Base-by-base conservation (phyloP, 2,888 invertebrate genomes). In the Drosophila recens region DNA sequence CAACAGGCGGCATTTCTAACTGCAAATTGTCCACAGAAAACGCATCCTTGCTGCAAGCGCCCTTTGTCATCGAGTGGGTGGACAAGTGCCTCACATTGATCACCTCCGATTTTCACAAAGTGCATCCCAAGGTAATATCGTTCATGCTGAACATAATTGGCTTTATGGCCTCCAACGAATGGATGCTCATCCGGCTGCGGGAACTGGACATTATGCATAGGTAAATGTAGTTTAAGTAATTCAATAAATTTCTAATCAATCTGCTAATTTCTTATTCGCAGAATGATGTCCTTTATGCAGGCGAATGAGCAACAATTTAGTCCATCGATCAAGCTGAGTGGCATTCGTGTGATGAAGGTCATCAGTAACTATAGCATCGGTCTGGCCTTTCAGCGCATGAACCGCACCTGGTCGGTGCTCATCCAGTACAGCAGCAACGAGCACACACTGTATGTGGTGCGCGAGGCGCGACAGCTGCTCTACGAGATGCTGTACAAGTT, bases 401-500 rank as follows among this genome's bases (percentile, higher is more conserved):
- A 93, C 67, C 95, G 94, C 15, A 91, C 94, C 13, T 97, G 96
- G 96, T 94, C 93, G 67, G 94, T 95, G 79, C 94, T 96, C 33
- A 91, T 96, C 4, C 93, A 93, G 65, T 94, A 95, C 54, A 95
- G 95, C 68, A 94, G 95, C 79, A 93, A 94, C 61, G 95, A 95
- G 90, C 94, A 95, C 69, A 96, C 96, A 0, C 93, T 96, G 43
- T 97, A 96, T 87, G 95, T 96, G 10, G 94, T 95, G 0, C 93
- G 95, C 42, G 95, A 96, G 88, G 94, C 95, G 8, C 94, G 95
- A 61, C 94, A 94, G 66, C 95, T 96, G 80, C 92, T 96, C 17
- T 94, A 94, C 17, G 93, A 93, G 67, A 93, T 96, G 61, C 84
- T 96, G 0, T 94, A 94, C 92, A 94, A 93, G 89, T 91, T 87